Conservation (phyloP, 2,888 invertebrate genomes). For the Cyclophora punctaria region DNA sequence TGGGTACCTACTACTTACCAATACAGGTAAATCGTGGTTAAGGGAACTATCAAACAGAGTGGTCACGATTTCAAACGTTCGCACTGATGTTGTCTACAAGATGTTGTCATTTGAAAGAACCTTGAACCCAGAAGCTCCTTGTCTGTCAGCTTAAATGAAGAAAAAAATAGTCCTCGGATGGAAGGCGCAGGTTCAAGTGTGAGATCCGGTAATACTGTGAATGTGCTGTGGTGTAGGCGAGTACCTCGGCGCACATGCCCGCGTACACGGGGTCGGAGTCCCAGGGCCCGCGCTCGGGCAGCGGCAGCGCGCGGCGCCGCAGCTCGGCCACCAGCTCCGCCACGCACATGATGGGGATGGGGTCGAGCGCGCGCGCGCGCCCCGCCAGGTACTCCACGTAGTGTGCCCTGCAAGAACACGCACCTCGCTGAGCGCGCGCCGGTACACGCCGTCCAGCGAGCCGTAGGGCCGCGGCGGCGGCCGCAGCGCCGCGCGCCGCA, state of each 20-base stretch:
- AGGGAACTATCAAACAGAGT: too few relatives aligned
- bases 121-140: too few relatives aligned
- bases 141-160: too few relatives aligned
- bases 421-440: conserved; percentile 79
- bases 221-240: conserved; percentile 9
- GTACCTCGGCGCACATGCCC: conserved; percentile 89
- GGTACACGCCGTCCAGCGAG: conserved; percentile 79
- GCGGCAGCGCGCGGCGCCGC: conserved; percentile 86
- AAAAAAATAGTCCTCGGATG: too few relatives aligned
- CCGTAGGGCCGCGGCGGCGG: conserved; percentile 86
- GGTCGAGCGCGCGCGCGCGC: conserved; percentile 91
- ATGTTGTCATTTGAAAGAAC: too few relatives aligned
- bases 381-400: conserved; percentile 96
- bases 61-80: too few relatives aligned
- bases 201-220: neutral
- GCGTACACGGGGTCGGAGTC: conserved; percentile 90
- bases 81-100: too few relatives aligned
- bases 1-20: too few relatives aligned
- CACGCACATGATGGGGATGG: conserved; percentile 90
- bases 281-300: conserved; percentile 88
- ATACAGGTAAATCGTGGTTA: too few relatives aligned
- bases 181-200: neutral
- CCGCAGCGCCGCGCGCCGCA: conserved; percentile 82
- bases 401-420: conserved; percentile 83
- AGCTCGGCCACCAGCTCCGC: conserved; percentile 91